Evolutionary conservation across 2,888 invertebrate genomes (phyloP), one percentile per base, ranked within the genome.

Genomic region (Nephrotoma flavescens): DNA sequence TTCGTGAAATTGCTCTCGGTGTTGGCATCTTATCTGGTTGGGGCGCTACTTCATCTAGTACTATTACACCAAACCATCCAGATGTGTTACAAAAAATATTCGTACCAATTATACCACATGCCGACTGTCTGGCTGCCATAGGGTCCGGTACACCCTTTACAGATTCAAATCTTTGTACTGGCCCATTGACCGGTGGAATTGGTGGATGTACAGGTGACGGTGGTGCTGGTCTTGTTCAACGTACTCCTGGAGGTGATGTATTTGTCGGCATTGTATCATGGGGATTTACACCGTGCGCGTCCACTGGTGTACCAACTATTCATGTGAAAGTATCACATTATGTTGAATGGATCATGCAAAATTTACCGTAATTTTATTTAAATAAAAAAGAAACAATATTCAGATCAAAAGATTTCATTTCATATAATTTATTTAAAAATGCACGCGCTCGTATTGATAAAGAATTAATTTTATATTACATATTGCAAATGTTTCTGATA

Each of bases 211-310:
- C 90, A 86, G 91, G 92, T 12, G 91, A 91, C 88, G 91, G 90
- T 45, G 91, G 91, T 84, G 91, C 91, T n/a, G 91, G 91, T 15
- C 86, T 91, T 86, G 90, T 91, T 1, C 88, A 90, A 31, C 89
- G 45, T 87, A 86, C 44, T 45, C 7, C 41, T 5, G 41, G 87
- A 0, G 86, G 88, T 45, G 41, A 6, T 6, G 47, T 86, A n/a
- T 83, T 92, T 83, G 89, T 92, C 86, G 93, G 93, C 87, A 87
- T 93, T 83, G 92, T 92, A 12, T 93, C 93, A 45, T 93, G 93
- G 93, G 93, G 92, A n/a, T 89, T 89, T 45, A 90, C 91, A 86
- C 93, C 93, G 52, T 93, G 93, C 87, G 92, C 92, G 5, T 0
- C 87, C 4, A 87, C 86, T 12, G 90, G 90, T 42, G 15, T 87